Conservation (phyloP, 1,140 invertebrate genomes). For the Zophobas atratus region DNA sequence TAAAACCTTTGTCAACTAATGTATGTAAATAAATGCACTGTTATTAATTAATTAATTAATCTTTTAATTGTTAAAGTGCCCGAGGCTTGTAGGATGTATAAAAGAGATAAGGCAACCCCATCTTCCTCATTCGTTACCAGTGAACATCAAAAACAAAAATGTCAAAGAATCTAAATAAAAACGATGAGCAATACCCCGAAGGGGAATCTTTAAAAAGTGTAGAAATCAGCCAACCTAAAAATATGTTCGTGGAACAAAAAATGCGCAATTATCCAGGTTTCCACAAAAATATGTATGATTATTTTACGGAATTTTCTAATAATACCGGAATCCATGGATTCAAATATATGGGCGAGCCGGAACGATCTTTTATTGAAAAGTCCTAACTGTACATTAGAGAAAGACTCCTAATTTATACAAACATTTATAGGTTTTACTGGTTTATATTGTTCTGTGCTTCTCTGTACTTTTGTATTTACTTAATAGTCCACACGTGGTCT, state of each 20-base stretch:
- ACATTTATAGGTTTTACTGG: constrained; percentile 70
- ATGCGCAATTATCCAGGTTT: constrained; percentile 58
- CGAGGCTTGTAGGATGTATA: too few species aligned
- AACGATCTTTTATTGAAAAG: constrained; percentile 60
- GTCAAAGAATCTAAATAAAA: too few species aligned
- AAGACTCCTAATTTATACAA: neutral
- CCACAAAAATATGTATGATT: constrained; percentile 51
- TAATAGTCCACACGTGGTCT: constrained; percentile 71
- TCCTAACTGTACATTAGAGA: constrained; percentile 51
- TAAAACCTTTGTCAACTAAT: too few species aligned
- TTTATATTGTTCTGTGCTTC: constrained; percentile 68
- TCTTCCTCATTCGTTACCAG: too few species aligned
- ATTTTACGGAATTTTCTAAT: constrained; percentile 64
- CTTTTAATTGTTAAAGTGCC: too few species aligned
- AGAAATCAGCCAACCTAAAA: too few species aligned
- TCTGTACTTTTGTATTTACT: constrained; percentile 67
- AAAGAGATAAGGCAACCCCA: too few species aligned
- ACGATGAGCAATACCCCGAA: too few species aligned
- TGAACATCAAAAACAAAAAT: too few species aligned
- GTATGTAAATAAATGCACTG: too few species aligned
- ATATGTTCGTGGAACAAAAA: constrained; percentile 21
- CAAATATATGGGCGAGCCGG: constrained; percentile 67
- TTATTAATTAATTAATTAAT: too few species aligned
- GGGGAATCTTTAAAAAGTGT: too few species aligned
- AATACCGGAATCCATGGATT: constrained; percentile 69